A percentile compares a stretch with the other conserved stretches of the same genome.
phyloP scores from a whole-genome alignment of 2,888 invertebrate species.

The Nesidiocoris tenuis region DNA sequence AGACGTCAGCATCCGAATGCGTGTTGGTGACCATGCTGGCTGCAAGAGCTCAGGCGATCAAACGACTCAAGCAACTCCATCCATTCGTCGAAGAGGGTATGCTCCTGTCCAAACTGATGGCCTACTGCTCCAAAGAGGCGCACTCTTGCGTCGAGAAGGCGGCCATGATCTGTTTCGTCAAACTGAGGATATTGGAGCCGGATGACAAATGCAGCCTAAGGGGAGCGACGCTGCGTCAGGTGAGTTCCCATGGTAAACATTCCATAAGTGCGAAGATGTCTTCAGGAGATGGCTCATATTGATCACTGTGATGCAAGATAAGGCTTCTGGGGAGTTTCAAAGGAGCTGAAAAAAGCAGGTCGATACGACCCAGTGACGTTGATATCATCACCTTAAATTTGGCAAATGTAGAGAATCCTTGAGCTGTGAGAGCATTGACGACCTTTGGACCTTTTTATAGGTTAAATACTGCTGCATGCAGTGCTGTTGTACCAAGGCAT shows the following conservation, averaged over 20 bases:
- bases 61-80: slow-evolving; percentile 78
- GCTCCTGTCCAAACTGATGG: slow-evolving; percentile 88
- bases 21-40: slow-evolving; percentile 89
- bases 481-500: no score
- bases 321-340: no score
- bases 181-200: slow-evolving; percentile 82
- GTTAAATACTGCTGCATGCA: no score
- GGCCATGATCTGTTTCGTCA: slow-evolving; percentile 91
- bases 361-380: no score
- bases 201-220: slow-evolving; percentile 79
- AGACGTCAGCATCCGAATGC: slow-evolving; percentile 96
- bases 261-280: background rate
- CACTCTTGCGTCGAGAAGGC: slow-evolving; percentile 92
- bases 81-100: slow-evolving; percentile 87
- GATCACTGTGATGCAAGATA: background rate
- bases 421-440: no score
- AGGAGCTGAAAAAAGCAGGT: no score
- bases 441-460: no score
- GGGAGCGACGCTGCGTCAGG: slow-evolving; percentile 77
- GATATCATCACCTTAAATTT: no score
- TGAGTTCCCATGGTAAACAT: slow-evolving; percentile 53
- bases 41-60: slow-evolving; percentile 85
- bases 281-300: background rate
- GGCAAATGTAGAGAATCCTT: no score
- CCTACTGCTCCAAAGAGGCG: slow-evolving; percentile 85